Base-by-base conservation (phyloP, 1,140 invertebrate genomes). In the Anagrus nilaparvatae region DNA sequence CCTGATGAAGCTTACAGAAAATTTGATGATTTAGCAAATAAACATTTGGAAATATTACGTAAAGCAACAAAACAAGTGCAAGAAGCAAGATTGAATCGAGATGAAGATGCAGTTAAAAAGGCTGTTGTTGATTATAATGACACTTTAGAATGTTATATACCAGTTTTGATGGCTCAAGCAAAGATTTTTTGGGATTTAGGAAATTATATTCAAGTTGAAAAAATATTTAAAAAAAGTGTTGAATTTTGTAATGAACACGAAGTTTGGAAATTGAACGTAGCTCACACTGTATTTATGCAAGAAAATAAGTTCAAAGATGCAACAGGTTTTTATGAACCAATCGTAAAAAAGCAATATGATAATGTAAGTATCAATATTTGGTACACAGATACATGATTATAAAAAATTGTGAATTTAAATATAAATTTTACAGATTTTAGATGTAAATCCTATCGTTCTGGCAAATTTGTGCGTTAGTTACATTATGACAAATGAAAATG, bases 171-270 rank as follows among this genome's bases (percentile, higher is more conserved):
- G 95, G 90, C 94, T 3, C 94, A 99, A 66, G 94, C 95, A 0
- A 97, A 96, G 75, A 96, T 99, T 49, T 96, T 95, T 56, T 99
- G 96, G 96, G 93, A 98, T 43, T 74, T 90, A 56, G 90, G 95
- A 60, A 93, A 98, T 61, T 99, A 97, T 59, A 69, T 78, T 2
- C 90, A 96, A 62, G 92, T 96, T 1, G 90, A 94, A 59, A 90
- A 90, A 59, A 88, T 94, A 46, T 94, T 94, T 58, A 77, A 91
- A 17, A 95, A 95, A 63, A 97, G 93, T 33, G 90, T 92, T 0
- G 96, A 99, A 61, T 98, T 98, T 65, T 98, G 94, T 57, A 94
- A 91, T 53, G 93, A 97, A 58, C 88, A 96, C 55, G 91, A 97
- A 56, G 79, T 85, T 2, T 99, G 95, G 95, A 85, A 93, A 50